A percentile compares a stretch with the other conserved stretches of the same genome.
These are phyloP conservation scores for Cyprinus carpio DNA, from an alignment of 2,113 vertebrate species.

Conservation along the genomic window DNA sequence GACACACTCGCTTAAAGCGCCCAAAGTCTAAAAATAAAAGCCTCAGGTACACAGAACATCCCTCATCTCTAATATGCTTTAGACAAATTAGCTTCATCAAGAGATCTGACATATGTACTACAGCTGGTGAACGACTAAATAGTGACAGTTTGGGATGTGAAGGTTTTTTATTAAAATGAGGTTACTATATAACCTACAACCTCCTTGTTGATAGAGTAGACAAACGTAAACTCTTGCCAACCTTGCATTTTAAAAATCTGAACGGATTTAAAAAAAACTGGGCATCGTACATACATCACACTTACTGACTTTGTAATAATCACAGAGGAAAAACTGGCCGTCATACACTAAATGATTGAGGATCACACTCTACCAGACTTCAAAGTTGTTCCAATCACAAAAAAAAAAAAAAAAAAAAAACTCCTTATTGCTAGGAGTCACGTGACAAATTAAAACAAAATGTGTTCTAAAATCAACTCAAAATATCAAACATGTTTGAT, in stretches of 20 bases:
- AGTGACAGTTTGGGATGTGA: neutral
- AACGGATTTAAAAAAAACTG: too few relatives aligned
- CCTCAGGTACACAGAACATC: neutral
- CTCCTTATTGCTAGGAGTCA: too few relatives aligned
- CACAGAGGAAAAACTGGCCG: too few relatives aligned
- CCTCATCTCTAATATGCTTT: neutral
- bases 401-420: too few relatives aligned
- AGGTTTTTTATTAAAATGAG: neutral
- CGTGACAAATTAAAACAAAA: too few relatives aligned
- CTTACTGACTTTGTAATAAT: neutral
- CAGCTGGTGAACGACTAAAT: neutral
- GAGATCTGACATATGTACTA: slow-evolving; percentile 13
- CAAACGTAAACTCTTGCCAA: neutral
- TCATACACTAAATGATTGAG: too few relatives aligned
- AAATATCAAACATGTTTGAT: too few relatives aligned
- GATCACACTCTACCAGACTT: too few relatives aligned
- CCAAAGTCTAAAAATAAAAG: slow-evolving; percentile 16
- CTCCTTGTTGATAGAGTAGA: neutral
- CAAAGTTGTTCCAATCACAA: too few relatives aligned
- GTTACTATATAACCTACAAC: neutral
- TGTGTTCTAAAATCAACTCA: too few relatives aligned
- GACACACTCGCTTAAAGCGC: neutral
- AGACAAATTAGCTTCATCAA: slow-evolving; percentile 13
- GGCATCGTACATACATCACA: neutral
- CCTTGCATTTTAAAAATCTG: neutral